Base-by-base conservation (phyloP, 2,888 invertebrate genomes). In the Cryptocephalus primarius region DNA sequence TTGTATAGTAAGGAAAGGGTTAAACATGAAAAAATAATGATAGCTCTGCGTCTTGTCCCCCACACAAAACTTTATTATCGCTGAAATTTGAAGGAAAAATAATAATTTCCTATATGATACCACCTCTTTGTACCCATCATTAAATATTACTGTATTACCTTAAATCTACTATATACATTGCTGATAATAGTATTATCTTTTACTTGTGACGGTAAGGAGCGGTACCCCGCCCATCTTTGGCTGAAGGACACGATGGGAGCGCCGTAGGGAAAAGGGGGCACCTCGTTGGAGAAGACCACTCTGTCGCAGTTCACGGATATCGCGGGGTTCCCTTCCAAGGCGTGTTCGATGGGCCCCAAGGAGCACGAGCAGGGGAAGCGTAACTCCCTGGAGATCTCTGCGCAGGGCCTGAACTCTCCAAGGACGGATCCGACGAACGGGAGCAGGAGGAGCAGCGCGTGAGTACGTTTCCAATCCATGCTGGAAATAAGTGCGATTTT, bases 301-400 rank as follows among this genome's bases (percentile, higher is more conserved):
- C 79, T 72, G 72, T 92, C 90, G 66, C 92, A 92, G 68, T 91
- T 80, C 76, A 90, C 81, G 56, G 79, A 73, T 54, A 89, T 80
- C 46, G 78, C 70, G 4, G 71, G 70, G 45, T 69, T 66, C 14
- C 70, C 67, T 11, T 65, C 66, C 52, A 70, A 52, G 42, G 60
- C 69, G 47, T 72, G 69, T 53, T 75, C 76, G 40, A 71, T 70
- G 22, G 76, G 71, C 11, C 73, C 74, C 45, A 75, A 64, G 1
- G 66, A 61, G 55, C 78, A 78, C 33, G 76, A 73, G 72, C 89
- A 90, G 1, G 88, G 88, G 60, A 87, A 77, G 42, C 84, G 78
- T 33, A 88, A 74, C 53, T 85, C 82, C 52, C 83, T 79, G 62
- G 85, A 84, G 45, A 88, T 70, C 66, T 88, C 87, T 13, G 82